Evolutionary conservation across 1,140 invertebrate genomes (phyloP).

Genomic region (Drosophila nebulosa): DNA sequence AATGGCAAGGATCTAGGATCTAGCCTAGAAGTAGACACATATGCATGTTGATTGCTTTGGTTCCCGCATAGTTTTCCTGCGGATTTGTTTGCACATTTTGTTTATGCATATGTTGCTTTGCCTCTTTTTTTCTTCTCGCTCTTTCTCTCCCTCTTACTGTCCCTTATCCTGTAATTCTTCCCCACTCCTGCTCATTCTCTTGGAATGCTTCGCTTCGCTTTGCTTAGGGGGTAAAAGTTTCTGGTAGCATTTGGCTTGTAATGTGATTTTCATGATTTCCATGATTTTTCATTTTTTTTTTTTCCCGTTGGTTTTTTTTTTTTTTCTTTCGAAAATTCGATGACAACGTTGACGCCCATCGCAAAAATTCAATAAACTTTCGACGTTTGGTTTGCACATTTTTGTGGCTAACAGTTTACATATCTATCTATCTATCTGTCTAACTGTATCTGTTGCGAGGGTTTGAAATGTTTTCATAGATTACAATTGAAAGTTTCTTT

Average conservation of each 20-base stretch:
- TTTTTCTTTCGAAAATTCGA: constrained; percentile 15
- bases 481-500: not conserved
- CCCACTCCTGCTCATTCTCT: not conserved
- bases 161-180: too few species aligned
- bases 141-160: not conserved
- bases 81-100: constrained; percentile 43
- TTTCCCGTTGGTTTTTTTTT: not conserved
- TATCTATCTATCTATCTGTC: not conserved
- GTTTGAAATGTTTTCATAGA: not conserved
- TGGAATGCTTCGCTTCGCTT: not conserved
- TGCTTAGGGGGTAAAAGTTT: constrained; percentile 17
- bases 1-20: constrained; percentile 42
- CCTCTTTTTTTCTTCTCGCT: not conserved
- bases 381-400: constrained; percentile 45
- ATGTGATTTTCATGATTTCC: constrained; percentile 44
- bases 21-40: constrained; percentile 41
- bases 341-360: constrained; percentile 31
- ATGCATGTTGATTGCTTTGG: constrained; percentile 63
- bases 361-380: constrained; percentile 64
- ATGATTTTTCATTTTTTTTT: not conserved
- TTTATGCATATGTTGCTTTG: constrained; percentile 32
- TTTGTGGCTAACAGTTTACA: constrained; percentile 30
- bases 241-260: constrained; percentile 50
- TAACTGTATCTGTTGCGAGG: not conserved
- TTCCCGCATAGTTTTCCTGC: constrained; percentile 12